A percentile compares a stretch with the other conserved stretches of the same genome.
Evolutionary conservation across 2,797 vertebrate species (phyloP).

Genomic region (Vireo griseus): DNA sequence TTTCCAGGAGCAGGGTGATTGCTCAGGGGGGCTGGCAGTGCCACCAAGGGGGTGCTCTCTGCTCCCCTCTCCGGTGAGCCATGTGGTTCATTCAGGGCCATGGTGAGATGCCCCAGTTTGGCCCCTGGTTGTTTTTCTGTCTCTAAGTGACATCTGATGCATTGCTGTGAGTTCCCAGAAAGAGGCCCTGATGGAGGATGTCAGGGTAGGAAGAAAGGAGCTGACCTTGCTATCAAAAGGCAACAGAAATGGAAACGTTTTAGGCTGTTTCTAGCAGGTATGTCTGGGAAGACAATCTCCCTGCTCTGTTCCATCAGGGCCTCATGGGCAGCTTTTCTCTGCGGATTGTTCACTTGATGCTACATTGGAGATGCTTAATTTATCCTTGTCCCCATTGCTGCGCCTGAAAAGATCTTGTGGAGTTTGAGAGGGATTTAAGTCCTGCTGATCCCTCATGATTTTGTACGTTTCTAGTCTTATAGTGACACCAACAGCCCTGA

Average conservation of each 20-base stretch:
- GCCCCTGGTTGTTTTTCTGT: conserved; percentile 29
- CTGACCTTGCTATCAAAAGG: conserved; percentile 39
- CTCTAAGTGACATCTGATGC: conserved; percentile 23
- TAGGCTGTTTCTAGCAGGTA: background rate
- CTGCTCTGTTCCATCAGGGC: background rate
- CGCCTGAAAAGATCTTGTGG: background rate
- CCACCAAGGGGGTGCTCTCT: background rate
- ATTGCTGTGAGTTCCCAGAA: conserved; percentile 14
- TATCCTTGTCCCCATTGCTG: background rate
- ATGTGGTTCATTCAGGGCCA: background rate
- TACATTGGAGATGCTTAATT: background rate
- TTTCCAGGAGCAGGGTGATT: background rate
- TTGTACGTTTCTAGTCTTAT: fast-evolving
- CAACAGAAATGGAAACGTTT: conserved; percentile 18
- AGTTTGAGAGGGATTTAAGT: background rate
- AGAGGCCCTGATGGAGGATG: conserved; percentile 46
- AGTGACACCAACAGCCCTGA: background rate
- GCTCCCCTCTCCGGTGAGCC: fast-evolving
- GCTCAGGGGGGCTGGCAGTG: fast-evolving
- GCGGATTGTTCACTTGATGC: background rate
- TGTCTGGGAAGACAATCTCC: background rate
- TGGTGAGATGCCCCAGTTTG: background rate
- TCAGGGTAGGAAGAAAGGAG: conserved; percentile 11
- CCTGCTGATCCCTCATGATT: background rate
- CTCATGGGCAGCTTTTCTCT: background rate